phyloP scores from a whole-genome alignment of 1,140 invertebrate genomes.

The Hypothenemus hampei region DNA sequence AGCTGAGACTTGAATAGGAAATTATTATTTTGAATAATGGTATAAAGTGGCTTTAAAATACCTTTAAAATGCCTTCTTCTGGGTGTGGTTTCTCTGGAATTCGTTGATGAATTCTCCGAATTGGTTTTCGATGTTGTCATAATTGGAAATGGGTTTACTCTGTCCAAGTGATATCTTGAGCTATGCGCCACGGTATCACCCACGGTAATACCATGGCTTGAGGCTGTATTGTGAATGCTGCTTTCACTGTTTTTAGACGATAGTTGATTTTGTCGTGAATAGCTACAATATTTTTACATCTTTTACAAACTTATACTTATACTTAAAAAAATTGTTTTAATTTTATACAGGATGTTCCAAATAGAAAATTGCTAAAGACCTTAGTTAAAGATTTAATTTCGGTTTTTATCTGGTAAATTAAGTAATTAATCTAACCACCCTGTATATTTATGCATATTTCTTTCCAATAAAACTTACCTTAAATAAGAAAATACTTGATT shows the following conservation, averaged over 20 bases:
- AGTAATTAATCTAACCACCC: too few species aligned
- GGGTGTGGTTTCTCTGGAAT: constrained; percentile 36
- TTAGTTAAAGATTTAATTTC: too few species aligned
- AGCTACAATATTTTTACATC: too few species aligned
- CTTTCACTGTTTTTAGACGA: constrained; percentile 66
- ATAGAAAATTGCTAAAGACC: too few species aligned
- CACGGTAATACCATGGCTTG: constrained; percentile 25
- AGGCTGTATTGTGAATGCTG: constrained; percentile 39
- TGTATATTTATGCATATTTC: too few species aligned
- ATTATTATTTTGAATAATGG: neutral
- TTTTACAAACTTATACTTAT: too few species aligned
- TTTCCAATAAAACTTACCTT: too few species aligned
- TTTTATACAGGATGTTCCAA: too few species aligned
- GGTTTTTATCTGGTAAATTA: too few species aligned
- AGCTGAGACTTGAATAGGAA: neutral
- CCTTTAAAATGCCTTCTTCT: constrained; percentile 18
- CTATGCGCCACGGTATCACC: too few species aligned
- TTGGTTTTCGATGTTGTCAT: constrained; percentile 41
- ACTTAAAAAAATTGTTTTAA: too few species aligned
- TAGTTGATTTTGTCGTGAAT: constrained; percentile 78
- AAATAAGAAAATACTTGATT: too few species aligned
- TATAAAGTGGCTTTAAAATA: neutral
- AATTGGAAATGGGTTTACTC: constrained; percentile 34
- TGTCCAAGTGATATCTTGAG: constrained; percentile 32
- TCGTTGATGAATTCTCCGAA: constrained; percentile 34